Base-by-base conservation (phyloP, 2,113 vertebrate genomes). In the Charadrius vociferus region DNA sequence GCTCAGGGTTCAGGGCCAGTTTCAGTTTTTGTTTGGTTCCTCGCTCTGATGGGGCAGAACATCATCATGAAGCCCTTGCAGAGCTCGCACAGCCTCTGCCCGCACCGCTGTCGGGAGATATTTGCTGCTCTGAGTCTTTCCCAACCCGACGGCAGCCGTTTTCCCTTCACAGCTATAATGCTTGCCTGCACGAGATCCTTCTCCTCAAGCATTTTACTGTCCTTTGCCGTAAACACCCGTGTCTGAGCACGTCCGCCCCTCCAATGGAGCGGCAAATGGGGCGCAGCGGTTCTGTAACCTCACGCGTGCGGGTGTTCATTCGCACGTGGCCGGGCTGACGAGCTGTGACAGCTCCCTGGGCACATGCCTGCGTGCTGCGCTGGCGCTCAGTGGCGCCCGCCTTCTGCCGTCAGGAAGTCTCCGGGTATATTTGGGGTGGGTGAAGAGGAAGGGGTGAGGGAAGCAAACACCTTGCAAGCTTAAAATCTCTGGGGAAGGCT, bases 291-390 rank as follows among this genome's bases (percentile, higher is more conserved):
- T 91, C 55, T 5, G 14, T 59, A 36, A 30, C 30, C 39, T 71
- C 84, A 39, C 4, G 2, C 1, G 8, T 7, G 10, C 0, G 0
- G 0, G 18, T 1, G 2, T 5, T 37, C 1, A 1, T 39, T 82
- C 11, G 5, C 53, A 21, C 6, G 10, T 75, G 49, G 73, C 78
- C 0, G 2, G n/a, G 87, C 50, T 23, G 52, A 55, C 0, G 10
- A 71, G 58, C 74, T 71, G 58, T 36, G 39, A 39, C 83, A 45
- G 34, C 47, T 45, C 63, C 32, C 50, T 3, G 0, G 32, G 30
- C 55, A 21, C 10, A 5, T 5, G 52, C 15, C 19, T 7, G 23
- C 1, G 2, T 30, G 50, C 27, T n/a, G 49, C 0, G 1, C 36
- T 5, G 21, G 23, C 14, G 23, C 72, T 8, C 2, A 0, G 22